phyloP scores from a whole-genome alignment of 1,140 invertebrate species.

The Samia ricini region DNA sequence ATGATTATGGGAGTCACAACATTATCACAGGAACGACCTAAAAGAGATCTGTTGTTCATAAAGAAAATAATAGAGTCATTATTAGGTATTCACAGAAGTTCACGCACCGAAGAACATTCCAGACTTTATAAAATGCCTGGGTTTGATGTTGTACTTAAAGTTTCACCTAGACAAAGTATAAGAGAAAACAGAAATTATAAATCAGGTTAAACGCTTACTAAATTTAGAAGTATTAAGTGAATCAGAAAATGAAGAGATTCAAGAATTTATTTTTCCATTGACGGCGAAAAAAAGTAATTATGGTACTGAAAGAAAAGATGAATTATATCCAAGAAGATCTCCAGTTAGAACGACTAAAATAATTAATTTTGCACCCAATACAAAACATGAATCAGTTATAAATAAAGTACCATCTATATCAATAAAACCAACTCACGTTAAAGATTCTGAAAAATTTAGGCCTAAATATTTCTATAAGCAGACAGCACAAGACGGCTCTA shows the following conservation, averaged over 20 bases:
- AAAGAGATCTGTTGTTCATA: slow-evolving; percentile 22
- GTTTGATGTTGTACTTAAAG: slow-evolving; percentile 23
- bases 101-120: slow-evolving; percentile 7
- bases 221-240: slow-evolving; percentile 22
- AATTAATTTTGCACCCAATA: background rate
- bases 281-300: background rate
- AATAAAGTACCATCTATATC: background rate
- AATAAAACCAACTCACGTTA: background rate
- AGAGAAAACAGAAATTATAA: slow-evolving; percentile 10
- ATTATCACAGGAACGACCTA: slow-evolving; percentile 16
- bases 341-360: background rate
- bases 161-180: slow-evolving; percentile 12
- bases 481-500: slow-evolving; percentile 13
- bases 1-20: slow-evolving; percentile 14
- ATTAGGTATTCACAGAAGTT: slow-evolving; percentile 6
- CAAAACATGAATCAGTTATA: background rate
- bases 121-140: slow-evolving; percentile 23
- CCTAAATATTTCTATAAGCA: slow-evolving; percentile 31
- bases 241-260: slow-evolving; percentile 9
- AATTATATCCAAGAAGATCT: background rate
- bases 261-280: slow-evolving; percentile 8
- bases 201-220: slow-evolving; percentile 20
- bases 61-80: slow-evolving; percentile 20
- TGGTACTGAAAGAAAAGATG: background rate
- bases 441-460: background rate